A percentile compares a stretch with the other conserved stretches of the same genome.
These are phyloP conservation scores for Phoenicopterus ruber DNA, from an alignment of 2,113 vertebrate species.

Conservation along the genomic window DNA sequence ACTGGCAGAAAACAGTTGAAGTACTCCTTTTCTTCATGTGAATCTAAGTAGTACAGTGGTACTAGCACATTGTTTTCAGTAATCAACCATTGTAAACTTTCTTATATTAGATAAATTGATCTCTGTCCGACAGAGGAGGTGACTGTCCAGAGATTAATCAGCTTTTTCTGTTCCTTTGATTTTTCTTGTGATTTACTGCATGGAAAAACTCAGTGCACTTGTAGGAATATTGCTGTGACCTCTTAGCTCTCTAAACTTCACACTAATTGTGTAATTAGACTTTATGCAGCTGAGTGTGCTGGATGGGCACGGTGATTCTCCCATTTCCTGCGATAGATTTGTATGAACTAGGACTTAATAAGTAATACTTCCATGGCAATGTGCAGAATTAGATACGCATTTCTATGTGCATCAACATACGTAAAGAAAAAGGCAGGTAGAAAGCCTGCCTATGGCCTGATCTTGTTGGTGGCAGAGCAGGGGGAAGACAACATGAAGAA, in stretches of 20 bases:
- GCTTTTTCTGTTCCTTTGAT: neutral
- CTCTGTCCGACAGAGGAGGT: neutral
- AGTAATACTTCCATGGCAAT: neutral
- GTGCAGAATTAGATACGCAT: neutral
- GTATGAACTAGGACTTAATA: neutral
- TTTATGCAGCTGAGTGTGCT: neutral
- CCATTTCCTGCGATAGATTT: neutral
- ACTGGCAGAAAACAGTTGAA: neutral
- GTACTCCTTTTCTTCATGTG: neutral
- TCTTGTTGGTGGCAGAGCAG: neutral
- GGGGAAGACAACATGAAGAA: neutral
- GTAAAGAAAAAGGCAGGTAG: neutral
- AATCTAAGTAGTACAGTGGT: neutral
- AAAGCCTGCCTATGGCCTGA: neutral
- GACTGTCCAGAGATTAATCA: neutral
- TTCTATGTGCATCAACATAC: neutral
- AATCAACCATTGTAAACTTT: neutral
- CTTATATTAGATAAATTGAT: neutral
- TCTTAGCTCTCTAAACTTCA: neutral
- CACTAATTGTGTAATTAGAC: neutral
- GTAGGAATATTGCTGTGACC: neutral
- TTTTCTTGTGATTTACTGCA: neutral
- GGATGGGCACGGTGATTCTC: neutral
- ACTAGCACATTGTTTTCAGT: neutral
- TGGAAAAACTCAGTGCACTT: neutral